phyloP scores from a whole-genome alignment of 2,797 vertebrate genomes.

The Picus viridis region DNA sequence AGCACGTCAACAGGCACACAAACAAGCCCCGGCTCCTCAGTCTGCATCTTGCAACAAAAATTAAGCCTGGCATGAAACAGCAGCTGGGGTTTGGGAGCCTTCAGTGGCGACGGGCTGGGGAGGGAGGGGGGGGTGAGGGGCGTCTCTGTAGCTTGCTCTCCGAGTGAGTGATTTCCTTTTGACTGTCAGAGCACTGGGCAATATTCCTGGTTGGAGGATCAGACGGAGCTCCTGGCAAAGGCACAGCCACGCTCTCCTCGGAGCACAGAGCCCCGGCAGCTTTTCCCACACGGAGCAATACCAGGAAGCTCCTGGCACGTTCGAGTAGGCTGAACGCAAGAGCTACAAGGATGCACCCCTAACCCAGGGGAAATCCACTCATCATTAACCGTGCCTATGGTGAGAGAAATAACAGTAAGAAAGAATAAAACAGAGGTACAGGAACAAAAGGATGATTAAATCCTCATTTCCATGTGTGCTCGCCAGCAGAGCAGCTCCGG shows the following conservation, averaged over 20 bases:
- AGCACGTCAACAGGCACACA: not conserved
- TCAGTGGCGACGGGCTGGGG: too few species aligned
- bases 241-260: not conserved
- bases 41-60: not conserved
- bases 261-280: not conserved
- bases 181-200: not conserved
- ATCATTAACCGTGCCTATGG: not conserved
- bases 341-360: not conserved
- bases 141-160: not conserved
- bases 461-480: not conserved
- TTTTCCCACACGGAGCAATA: not conserved
- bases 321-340: rapidly evolving
- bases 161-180: not conserved
- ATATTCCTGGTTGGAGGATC: not conserved
- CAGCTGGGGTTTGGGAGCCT: not conserved
- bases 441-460: not conserved
- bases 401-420: too few species aligned
- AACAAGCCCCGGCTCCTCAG: not conserved
- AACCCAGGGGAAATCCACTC: not conserved
- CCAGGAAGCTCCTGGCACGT: not conserved
- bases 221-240: rapidly evolving
- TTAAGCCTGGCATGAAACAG: not conserved
- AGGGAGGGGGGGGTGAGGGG: too few species aligned
- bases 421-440: too few species aligned
- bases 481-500: not conserved